Conservation (phyloP, 2,888 invertebrate genomes). For the Brachypalpus laphriformis region DNA sequence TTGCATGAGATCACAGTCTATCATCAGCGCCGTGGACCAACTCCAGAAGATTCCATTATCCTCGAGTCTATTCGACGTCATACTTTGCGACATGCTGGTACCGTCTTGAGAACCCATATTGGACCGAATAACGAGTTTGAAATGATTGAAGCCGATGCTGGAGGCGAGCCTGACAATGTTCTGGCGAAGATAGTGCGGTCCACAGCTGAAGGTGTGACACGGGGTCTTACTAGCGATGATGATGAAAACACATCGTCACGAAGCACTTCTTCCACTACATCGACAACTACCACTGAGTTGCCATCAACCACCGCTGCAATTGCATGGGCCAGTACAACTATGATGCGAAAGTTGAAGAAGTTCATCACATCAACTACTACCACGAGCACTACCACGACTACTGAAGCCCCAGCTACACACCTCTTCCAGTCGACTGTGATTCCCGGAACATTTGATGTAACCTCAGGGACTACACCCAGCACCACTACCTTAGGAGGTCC, state of each 20-base stretch:
- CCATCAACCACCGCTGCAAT: conserved; percentile 80
- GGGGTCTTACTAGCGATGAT: conserved; percentile 79
- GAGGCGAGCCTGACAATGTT: conserved; percentile 79
- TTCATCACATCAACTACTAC: conserved; percentile 81
- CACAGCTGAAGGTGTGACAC: conserved; percentile 82
- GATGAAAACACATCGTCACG: conserved; percentile 80
- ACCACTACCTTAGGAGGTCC: conserved; percentile 48
- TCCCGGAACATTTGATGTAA: conserved; percentile 72
- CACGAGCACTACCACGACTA: conserved; percentile 78
- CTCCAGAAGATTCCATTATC: conserved; percentile 85
- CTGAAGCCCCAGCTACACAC: conserved; percentile 77
- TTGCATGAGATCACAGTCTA: conserved; percentile 93
- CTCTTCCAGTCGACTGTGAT: conserved; percentile 76
- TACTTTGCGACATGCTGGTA: conserved; percentile 89
- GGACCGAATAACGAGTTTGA: conserved; percentile 82
- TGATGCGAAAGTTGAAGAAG: conserved; percentile 82
- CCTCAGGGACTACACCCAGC: conserved; percentile 74
- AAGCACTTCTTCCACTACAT: conserved; percentile 75
- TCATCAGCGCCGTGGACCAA: conserved; percentile 84
- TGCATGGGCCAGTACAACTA: conserved; percentile 82
- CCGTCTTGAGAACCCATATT: conserved; percentile 85
- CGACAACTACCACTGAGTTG: conserved; percentile 78
- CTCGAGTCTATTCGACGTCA: conserved; percentile 88
- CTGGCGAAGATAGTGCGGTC: conserved; percentile 82
- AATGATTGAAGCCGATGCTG: conserved; percentile 80